Evolutionary conservation across 2,888 invertebrate genomes (phyloP).

Genomic region (Eupeodes latifasciatus): DNA sequence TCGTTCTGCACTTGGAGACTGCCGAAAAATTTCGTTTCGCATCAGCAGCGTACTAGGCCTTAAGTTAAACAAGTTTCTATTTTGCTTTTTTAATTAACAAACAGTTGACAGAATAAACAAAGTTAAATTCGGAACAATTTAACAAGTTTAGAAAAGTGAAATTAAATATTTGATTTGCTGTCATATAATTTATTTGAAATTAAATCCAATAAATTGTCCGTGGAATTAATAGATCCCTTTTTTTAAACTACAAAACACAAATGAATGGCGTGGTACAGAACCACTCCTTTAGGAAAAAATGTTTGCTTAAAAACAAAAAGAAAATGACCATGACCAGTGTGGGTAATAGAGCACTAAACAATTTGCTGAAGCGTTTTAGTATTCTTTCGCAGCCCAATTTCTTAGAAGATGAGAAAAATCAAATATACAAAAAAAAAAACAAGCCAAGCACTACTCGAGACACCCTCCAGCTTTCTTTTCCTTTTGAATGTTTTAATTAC

Average conservation of each 20-base stretch:
- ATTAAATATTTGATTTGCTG: too few species aligned
- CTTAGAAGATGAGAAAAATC: neutral
- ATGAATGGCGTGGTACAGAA: neutral
- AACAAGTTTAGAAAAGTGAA: too few species aligned
- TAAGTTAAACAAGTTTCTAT: too few species aligned
- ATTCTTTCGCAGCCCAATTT: slow-evolving; percentile 1
- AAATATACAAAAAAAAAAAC: neutral
- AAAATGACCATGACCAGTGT: neutral
- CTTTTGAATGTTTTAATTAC: slow-evolving; percentile 72
- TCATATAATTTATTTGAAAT: neutral
- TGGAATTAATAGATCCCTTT: neutral
- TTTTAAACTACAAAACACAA: neutral
- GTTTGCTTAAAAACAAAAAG: neutral
- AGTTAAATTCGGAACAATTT: too few species aligned
- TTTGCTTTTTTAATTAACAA: too few species aligned
- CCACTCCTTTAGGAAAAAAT: neutral
- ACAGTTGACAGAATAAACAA: too few species aligned
- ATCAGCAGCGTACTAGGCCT: too few species aligned
- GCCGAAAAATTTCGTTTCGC: too few species aligned
- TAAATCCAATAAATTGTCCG: neutral
- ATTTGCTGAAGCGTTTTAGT: slow-evolving; percentile 23
- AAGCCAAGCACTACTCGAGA: slow-evolving; percentile 66
- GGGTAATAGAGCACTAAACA: slow-evolving; percentile 35
- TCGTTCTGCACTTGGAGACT: too few species aligned
- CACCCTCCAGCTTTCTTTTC: slow-evolving; percentile 56